phyloP scores from a whole-genome alignment of 2,113 vertebrate genomes.

The Callipepla squamata region DNA sequence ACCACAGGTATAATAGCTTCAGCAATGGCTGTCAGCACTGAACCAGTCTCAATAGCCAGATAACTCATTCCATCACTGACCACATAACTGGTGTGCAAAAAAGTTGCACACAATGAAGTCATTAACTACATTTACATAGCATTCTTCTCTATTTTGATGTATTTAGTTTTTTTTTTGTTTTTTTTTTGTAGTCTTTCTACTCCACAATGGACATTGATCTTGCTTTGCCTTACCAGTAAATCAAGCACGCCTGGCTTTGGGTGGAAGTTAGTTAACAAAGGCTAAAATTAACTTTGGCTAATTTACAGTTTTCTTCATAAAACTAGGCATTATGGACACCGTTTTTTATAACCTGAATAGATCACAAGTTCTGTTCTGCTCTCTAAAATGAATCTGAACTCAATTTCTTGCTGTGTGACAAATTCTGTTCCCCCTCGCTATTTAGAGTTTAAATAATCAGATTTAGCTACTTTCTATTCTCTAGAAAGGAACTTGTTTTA shows the following conservation, averaged over 20 bases:
- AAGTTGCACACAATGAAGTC: neutral
- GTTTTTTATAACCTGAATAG: neutral
- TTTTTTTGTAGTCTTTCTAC: neutral
- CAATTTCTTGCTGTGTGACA: neutral
- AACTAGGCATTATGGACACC: neutral
- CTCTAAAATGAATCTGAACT: neutral
- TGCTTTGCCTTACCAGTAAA: neutral
- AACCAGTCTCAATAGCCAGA: neutral
- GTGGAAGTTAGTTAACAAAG: neutral
- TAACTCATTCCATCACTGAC: neutral
- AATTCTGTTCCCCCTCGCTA: neutral
- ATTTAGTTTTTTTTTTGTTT: fast-evolving
- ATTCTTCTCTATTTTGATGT: neutral
- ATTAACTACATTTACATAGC: neutral
- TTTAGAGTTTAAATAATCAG: neutral
- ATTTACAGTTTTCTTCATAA: neutral
- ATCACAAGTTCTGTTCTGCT: neutral
- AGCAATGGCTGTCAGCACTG: fast-evolving
- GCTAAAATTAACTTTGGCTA: neutral
- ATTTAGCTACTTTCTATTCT: neutral
- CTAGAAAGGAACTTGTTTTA: neutral
- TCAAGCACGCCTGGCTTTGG: neutral
- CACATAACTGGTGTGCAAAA: neutral
- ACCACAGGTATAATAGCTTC: neutral
- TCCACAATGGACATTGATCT: neutral